These are phyloP conservation scores for Desmodus rotundus DNA, from an alignment of 2,113 vertebrate species.

Conservation along the genomic window DNA sequence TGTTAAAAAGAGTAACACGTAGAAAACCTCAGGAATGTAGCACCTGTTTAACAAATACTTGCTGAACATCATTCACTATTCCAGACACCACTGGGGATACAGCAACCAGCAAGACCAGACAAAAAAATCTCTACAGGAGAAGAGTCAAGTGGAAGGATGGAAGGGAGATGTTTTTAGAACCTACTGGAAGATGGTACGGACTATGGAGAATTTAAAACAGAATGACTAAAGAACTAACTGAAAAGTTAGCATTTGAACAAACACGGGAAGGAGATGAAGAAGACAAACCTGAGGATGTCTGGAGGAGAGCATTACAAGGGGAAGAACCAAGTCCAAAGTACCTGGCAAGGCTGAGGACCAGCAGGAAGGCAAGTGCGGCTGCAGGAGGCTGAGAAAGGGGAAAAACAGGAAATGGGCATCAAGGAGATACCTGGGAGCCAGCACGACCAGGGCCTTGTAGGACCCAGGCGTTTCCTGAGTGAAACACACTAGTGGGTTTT, in stretches of 20 bases:
- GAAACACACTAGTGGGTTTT: not conserved
- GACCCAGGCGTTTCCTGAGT: not conserved
- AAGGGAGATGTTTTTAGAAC: not conserved
- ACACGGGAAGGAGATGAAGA: not conserved
- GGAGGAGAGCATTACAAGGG: not conserved
- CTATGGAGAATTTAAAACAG: not conserved
- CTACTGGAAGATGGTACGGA: not conserved
- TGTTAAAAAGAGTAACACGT: not conserved
- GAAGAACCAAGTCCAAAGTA: not conserved
- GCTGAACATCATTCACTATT: not conserved
- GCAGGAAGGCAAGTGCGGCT: not conserved
- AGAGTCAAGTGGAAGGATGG: not conserved
- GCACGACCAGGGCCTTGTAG: not conserved
- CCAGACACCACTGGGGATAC: not conserved
- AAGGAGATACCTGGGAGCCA: not conserved
- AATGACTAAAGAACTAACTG: not conserved
- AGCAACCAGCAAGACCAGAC: not conserved
- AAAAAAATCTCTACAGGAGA: not conserved
- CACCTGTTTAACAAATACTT: conserved; percentile 11
- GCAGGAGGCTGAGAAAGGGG: not conserved
- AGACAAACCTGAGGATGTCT: not conserved
- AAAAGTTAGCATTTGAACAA: not conserved
- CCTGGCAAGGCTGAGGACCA: not conserved
- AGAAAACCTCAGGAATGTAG: conserved; percentile 6
- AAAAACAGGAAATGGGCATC: not conserved